phyloP scores from a whole-genome alignment of 2,113 vertebrate genomes.

The Laticauda colubrina region DNA sequence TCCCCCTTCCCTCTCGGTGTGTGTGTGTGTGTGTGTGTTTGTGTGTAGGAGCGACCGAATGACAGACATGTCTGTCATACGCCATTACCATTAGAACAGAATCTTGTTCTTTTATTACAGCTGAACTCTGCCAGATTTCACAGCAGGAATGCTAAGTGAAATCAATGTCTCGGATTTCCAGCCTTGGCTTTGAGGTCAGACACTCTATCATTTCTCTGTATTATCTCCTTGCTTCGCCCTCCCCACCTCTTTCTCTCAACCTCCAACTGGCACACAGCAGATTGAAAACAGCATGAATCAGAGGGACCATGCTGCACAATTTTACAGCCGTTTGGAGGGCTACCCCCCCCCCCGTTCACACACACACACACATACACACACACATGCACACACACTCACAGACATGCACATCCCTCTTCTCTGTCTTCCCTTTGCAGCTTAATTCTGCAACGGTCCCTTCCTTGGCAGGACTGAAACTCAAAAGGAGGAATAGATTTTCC shows the following conservation, averaged over 20 bases:
- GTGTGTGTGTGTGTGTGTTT: constrained; percentile 6
- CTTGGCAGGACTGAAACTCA: constrained; percentile 50
- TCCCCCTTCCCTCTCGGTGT: constrained; percentile 47
- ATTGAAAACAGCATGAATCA: constrained; percentile 83
- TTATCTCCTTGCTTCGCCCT: constrained; percentile 64
- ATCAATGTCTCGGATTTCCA: constrained; percentile 83
- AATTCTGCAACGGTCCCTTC: constrained; percentile 67
- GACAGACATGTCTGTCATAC: constrained; percentile 79
- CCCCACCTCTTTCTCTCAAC: constrained; percentile 60
- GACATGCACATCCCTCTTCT: neutral
- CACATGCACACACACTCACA: too few species aligned
- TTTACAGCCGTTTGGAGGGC: constrained; percentile 77
- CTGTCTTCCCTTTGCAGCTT: constrained; percentile 62
- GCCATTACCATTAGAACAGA: constrained; percentile 82
- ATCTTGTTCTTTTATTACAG: constrained; percentile 82
- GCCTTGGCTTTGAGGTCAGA: constrained; percentile 79
- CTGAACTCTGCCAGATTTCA: constrained; percentile 79
- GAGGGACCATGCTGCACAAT: constrained; percentile 73
- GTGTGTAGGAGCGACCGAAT: constrained; percentile 72
- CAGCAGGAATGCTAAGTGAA: constrained; percentile 79
- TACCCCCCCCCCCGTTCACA: constrained; percentile 25
- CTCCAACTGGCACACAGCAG: constrained; percentile 82
- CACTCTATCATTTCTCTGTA: constrained; percentile 81
- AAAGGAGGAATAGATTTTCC: constrained; percentile 18
- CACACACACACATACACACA: neutral